Base-by-base conservation (phyloP, 2,888 invertebrate species). In the Ganaspis brasiliensis region DNA sequence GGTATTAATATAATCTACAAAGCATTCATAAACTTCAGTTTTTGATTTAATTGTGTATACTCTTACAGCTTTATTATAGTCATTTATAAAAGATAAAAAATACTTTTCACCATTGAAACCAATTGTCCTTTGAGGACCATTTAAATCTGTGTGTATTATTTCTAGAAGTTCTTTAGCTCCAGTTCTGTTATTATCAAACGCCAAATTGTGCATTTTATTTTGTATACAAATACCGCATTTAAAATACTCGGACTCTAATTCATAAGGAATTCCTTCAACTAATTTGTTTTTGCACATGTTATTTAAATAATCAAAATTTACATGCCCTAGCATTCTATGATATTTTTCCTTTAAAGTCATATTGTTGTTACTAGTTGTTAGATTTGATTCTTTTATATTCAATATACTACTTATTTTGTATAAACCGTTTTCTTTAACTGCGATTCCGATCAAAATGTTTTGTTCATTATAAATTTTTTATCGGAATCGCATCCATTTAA, bases 181-280 rank as follows among this genome's bases (percentile, higher is more conserved):
- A 31, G n/a, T 80, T 78, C 82, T 80, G 70, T 85, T 78, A 55
- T 84, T 84, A 26, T 80, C 67, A 77, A 84, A 84, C 12, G 77
- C 79, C 72, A 82, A 16, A 77, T 31, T 31, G 6, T 31, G 31
- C 31, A 31, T 31, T 31, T 31, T 45, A 9, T 45, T 14, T 45
- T 45, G 12, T 14, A 45, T 45, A 45, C 45, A 45, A 6, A 9
- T 45, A 9, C 14, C 14, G 8, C 45, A 45, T 14, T 45, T 45
- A 2, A 45, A 2, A 45, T 5, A 3, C 8, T 45, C 45, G 2
- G 45, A 9, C 10, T 45, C 14, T 14, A 45, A 14, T 14, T 45
- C 10, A 45, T 14, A 5, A 6, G 45, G 45, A 5, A 45, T 6
- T 14, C 45, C 45, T 45, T 10, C 14, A 10, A 45, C 10, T 45